Percentiles rank a stretch among this genome's conserved stretches.
Evolutionary conservation across 2,888 invertebrate genomes (phyloP).

Genomic region (Netelia melanura): DNA sequence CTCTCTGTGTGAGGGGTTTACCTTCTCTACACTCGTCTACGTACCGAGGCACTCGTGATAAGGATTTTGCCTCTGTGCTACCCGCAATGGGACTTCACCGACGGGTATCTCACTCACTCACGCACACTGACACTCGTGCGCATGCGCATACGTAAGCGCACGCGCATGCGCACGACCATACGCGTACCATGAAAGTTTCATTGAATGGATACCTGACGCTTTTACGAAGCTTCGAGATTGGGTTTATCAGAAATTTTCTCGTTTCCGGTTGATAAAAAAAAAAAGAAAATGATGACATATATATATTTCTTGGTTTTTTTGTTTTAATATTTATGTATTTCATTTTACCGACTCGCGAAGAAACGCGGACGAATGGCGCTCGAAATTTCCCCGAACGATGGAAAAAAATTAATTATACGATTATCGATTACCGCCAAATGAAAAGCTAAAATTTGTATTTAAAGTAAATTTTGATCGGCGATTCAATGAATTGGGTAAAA

Average conservation of each 20-base stretch:
- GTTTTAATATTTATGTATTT: not conserved
- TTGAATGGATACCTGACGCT: conserved; percentile 48
- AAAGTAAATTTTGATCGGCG: not conserved
- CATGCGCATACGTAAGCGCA: not conserved
- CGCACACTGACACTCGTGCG: conserved; percentile 23
- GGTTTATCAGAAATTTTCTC: conserved; percentile 55
- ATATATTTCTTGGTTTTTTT: not conserved
- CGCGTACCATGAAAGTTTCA: conserved; percentile 31
- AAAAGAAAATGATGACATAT: conserved; percentile 15
- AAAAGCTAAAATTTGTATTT: not conserved
- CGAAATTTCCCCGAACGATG: not conserved
- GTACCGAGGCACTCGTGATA: conserved; percentile 57
- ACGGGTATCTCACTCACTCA: conserved; percentile 31
- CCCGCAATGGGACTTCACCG: conserved; percentile 53
- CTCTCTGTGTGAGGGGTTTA: conserved; percentile 48
- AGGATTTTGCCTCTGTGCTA: conserved; percentile 51
- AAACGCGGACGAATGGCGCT: not conserved
- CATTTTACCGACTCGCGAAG: not conserved
- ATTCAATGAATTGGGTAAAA: not conserved
- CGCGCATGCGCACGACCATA: conserved; percentile 11
- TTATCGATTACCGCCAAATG: not conserved
- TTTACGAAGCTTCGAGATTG: conserved; percentile 55
- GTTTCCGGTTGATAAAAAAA: conserved; percentile 45
- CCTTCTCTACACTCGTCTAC: conserved; percentile 44
- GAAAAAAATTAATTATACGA: not conserved